phyloP scores from a whole-genome alignment of 2,113 vertebrate genomes.

The Gasterosteus aculeatus region DNA sequence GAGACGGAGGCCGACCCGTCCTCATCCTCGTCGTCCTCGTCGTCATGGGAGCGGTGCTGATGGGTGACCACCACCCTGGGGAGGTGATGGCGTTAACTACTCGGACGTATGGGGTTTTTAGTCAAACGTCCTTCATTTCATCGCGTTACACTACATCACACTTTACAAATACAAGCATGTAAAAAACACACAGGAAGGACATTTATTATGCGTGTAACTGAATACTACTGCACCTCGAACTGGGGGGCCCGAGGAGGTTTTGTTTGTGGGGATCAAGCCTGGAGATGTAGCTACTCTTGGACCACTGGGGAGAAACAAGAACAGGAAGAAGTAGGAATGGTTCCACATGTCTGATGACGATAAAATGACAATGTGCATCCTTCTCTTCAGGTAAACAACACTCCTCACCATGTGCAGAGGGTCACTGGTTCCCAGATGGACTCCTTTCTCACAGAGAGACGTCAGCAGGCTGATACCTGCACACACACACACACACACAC shows the following conservation, averaged over 20 bases:
- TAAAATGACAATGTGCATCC: background rate
- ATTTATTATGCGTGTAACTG: background rate
- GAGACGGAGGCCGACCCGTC: conserved; percentile 51
- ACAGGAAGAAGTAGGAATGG: background rate
- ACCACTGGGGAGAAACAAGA: conserved; percentile 59
- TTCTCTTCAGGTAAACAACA: background rate
- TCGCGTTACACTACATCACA: background rate
- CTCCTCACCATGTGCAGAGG: conserved; percentile 73
- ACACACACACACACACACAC: background rate
- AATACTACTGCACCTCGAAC: conserved; percentile 45
- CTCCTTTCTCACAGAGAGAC: conserved; percentile 74
- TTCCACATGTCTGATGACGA: background rate
- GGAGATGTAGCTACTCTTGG: conserved; percentile 55
- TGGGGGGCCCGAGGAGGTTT: conserved; percentile 26
- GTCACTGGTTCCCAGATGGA: conserved; percentile 77
- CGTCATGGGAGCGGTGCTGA: background rate
- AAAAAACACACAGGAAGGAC: background rate
- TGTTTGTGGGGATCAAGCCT: conserved; percentile 39
- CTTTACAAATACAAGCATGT: too few species aligned
- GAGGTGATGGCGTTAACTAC: background rate
- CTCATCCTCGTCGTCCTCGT: background rate
- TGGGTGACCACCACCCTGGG: conserved; percentile 64
- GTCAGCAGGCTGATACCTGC: conserved; percentile 76
- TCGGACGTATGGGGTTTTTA: background rate
- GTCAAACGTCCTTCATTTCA: background rate